Conservation (phyloP, 2,113 vertebrate species). For the Terrapene triunguis region DNA sequence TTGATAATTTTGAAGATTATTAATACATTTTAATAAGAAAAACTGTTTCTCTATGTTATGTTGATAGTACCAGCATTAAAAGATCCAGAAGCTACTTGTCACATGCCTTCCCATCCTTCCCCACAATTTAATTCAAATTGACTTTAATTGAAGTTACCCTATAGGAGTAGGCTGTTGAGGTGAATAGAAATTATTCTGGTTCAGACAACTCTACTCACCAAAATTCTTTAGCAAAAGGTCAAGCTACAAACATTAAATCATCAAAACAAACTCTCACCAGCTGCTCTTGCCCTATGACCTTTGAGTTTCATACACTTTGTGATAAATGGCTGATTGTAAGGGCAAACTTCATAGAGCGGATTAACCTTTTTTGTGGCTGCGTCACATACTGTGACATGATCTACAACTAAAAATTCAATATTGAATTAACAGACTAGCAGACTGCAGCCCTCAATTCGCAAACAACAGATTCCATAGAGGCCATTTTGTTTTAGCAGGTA, state of each 20-base stretch:
- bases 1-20: neutral
- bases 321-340: neutral
- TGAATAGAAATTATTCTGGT: neutral
- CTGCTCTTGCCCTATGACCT: neutral
- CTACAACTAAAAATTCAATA: neutral
- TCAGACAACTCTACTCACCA: neutral
- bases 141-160: neutral
- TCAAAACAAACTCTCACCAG: neutral
- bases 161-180: neutral
- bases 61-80: accelerated
- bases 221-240: neutral
- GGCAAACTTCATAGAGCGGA: neutral
- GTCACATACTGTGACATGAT: neutral
- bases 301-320: neutral
- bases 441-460: neutral
- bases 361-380: neutral
- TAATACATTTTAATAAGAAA: neutral
- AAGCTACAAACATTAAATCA: neutral
- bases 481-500: neutral
- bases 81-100: neutral
- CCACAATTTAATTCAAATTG: neutral
- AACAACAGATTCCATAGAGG: neutral
- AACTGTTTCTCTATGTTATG: neutral
- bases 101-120: neutral
- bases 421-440: neutral